Percentiles rank a stretch among this genome's conserved stretches.
Evolutionary conservation across 1,140 invertebrate genomes (phyloP).

Genomic region (Tetramorium parvispinum): DNA sequence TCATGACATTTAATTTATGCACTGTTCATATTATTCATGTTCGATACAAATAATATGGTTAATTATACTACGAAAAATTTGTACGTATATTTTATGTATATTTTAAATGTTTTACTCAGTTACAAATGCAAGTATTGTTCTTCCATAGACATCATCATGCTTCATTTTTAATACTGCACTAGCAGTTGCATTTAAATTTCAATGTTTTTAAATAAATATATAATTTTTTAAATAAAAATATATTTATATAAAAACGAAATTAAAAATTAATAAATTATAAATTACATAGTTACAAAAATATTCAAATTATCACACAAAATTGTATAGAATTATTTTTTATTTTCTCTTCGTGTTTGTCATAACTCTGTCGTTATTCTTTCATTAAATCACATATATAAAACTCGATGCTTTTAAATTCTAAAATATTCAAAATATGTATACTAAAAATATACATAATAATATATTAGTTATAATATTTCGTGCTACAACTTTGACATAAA

Average conservation of each 20-base stretch:
- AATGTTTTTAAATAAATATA: neutral
- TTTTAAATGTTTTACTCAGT: neutral
- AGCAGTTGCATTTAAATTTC: neutral
- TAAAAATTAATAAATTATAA: neutral
- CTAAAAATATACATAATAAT: neutral
- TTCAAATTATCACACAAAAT: constrained; percentile 28
- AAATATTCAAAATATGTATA: neutral
- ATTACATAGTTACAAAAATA: constrained; percentile 12
- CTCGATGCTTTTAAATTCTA: neutral
- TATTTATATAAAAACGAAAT: neutral
- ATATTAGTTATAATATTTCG: neutral
- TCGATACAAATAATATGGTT: neutral
- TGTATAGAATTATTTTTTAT: neutral
- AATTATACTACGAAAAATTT: neutral
- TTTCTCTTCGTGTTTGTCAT: neutral
- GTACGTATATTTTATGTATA: neutral
- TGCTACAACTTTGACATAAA: neutral
- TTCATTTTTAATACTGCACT: neutral
- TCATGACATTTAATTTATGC: constrained; percentile 33
- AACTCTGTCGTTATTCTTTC: neutral
- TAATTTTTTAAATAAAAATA: constrained; percentile 3
- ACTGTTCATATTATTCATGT: neutral
- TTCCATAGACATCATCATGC: neutral
- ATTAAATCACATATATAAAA: neutral
- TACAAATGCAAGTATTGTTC: neutral